Base-by-base conservation (phyloP, 2,888 invertebrate genomes). In the Drosophila cognata region DNA sequence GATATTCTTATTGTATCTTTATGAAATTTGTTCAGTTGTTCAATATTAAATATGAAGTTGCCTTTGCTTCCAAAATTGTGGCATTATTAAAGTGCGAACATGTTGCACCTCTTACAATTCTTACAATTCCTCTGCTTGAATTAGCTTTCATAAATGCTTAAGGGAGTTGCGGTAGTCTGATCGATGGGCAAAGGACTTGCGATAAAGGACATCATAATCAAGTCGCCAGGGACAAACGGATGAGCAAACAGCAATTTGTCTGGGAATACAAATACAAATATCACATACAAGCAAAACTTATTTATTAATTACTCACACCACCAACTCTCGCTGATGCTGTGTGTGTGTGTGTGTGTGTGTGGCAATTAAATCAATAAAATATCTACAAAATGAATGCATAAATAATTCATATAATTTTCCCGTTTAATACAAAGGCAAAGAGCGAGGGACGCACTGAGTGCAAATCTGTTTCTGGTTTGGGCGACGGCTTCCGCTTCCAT, bases 271-370 rank as follows among this genome's bases (percentile, higher is more conserved):
- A 56, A 65, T 67, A 70, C 48, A 60, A 57, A 63, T 70, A 57
- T 61, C 64, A 76, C 38, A 60, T 70, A 59, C 64, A 77, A 67
- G 68, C 48, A 71, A 78, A 73, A 81, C 87, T 82, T 74, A 84
- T 84, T 84, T 82, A 87, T 82, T 87, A 84, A 87, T 84, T 84
- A 79, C 82, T 71, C 84, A 82, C 72, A 75, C 77, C 72, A 80
- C 67, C 64, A 52, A 62, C 70, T 52, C 28, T 28, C 38, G 38
- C 68, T 64, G 65, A 69, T 70, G 72, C 66, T 69, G 77, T 10
- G 11, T 46, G 64, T 66, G 76, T 69, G 77, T 10, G 11, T 46
- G 64, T 66, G 76, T 69, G 77, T 10, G 11, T 46, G 64, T 66
- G 76, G 68, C 79, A 79, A 68, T 84, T 86, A 75, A 81, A 74